A percentile compares a stretch with the other conserved stretches of the same genome.
Conservation (phyloP, 1,140 invertebrate species). For the Heliconius eleuchia region DNA sequence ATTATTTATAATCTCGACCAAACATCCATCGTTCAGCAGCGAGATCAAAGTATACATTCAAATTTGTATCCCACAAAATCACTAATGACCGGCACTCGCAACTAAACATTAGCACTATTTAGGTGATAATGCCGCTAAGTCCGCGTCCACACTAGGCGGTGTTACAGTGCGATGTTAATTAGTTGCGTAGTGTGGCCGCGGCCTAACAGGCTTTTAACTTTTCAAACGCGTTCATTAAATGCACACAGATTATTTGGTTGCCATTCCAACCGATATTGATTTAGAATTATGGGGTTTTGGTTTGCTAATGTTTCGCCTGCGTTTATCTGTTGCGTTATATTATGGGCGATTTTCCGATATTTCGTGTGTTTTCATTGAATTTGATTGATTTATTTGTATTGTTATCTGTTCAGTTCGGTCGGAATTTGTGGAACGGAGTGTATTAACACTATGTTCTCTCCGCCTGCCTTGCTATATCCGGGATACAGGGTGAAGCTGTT, state of each 20-base stretch:
- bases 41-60: constrained; percentile 50
- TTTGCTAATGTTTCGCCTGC: background rate
- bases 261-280: constrained; percentile 56
- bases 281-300: constrained; percentile 59
- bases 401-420: background rate
- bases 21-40: constrained; percentile 21
- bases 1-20: constrained; percentile 25
- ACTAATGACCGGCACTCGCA: constrained; percentile 64
- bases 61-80: constrained; percentile 61
- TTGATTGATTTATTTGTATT: constrained; percentile 3
- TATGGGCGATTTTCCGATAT: background rate
- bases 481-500: too few relatives aligned
- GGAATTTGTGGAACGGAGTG: too few relatives aligned
- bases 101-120: constrained; percentile 78
- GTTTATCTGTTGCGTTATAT: constrained; percentile 7
- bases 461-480: too few relatives aligned
- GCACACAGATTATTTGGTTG: constrained; percentile 63
- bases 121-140: constrained; percentile 76
- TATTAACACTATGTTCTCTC: too few relatives aligned
- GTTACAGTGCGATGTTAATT: constrained; percentile 70
- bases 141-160: constrained; percentile 60
- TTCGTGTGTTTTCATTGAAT: background rate
- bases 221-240: constrained; percentile 75
- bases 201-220: constrained; percentile 76
- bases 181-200: constrained; percentile 55